These are phyloP conservation scores for Papilio dardanus DNA, from an alignment of 1,140 invertebrate genomes.

Conservation along the genomic window DNA sequence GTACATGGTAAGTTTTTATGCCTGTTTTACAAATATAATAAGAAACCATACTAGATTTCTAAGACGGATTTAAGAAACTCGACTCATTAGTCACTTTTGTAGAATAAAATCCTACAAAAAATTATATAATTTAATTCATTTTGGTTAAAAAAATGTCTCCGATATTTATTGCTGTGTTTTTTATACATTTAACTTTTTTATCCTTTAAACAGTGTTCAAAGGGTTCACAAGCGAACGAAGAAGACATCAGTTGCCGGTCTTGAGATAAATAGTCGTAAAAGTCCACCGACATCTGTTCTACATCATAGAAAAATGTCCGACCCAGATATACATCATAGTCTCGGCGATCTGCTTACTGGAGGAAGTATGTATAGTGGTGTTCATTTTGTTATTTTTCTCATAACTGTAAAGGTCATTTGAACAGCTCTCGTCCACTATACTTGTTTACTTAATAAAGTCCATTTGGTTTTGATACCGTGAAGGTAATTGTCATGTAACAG, in stretches of 20 bases:
- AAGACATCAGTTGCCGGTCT: conserved; percentile 87
- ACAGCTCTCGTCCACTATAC: no score
- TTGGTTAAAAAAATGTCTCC: not conserved
- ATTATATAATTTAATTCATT: no score
- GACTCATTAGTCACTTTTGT: no score
- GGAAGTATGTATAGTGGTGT: conserved; percentile 77
- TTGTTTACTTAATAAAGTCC: no score
- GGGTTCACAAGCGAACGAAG: conserved; percentile 83
- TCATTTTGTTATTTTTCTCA: no score
- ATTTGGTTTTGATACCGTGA: no score
- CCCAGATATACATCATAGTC: conserved; percentile 89
- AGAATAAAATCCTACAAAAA: no score
- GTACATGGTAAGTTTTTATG: conserved; percentile 80
- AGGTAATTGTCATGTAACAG: no score
- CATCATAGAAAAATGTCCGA: conserved; percentile 91
- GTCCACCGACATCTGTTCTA: conserved; percentile 82
- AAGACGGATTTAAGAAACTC: no score
- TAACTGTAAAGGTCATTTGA: no score
- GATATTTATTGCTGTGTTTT: not conserved
- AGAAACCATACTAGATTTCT: no score
- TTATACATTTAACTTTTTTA: not conserved
- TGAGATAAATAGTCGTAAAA: conserved; percentile 82
- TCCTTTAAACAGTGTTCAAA: conserved; percentile 82
- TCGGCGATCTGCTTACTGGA: conserved; percentile 73
- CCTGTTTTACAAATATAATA: not conserved